A percentile compares a stretch with the other conserved stretches of the same genome.
Evolutionary conservation across 2,113 vertebrate species (phyloP).

Genomic region (Ammodytes dubius): DNA sequence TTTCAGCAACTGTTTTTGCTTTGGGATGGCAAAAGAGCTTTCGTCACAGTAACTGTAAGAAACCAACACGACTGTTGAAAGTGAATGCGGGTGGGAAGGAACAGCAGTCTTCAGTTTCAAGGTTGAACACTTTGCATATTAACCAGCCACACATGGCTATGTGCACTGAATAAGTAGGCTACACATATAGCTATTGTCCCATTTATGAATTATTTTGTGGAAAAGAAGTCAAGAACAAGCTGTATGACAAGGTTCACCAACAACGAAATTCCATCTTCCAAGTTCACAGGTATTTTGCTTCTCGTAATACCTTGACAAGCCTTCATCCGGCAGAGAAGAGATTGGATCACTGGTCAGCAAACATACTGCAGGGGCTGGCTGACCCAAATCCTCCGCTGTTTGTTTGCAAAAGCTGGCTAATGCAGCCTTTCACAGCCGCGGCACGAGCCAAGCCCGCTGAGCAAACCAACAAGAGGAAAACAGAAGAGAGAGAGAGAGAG

Average conservation of each 20-base stretch:
- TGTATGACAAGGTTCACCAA: neutral
- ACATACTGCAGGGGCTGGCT: constrained; percentile 12
- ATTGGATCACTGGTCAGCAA: constrained; percentile 40
- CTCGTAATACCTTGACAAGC: neutral
- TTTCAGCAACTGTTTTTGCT: too few relatives aligned
- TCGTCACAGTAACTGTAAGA: too few relatives aligned
- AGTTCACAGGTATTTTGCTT: constrained; percentile 16
- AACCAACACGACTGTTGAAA: too few relatives aligned
- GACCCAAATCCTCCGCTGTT: constrained; percentile 59
- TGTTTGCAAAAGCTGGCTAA: constrained; percentile 50
- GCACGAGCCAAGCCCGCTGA: constrained; percentile 37
- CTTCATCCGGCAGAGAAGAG: constrained; percentile 34
- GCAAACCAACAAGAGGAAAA: constrained; percentile 47
- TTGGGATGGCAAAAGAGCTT: too few relatives aligned
- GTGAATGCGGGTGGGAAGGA: too few relatives aligned
- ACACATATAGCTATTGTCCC: neutral
- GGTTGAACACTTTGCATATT: too few relatives aligned
- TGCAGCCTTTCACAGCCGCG: constrained; percentile 28
- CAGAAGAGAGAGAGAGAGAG: neutral
- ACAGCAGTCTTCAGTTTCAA: too few relatives aligned
- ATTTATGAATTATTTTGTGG: neutral
- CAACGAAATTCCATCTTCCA: neutral
- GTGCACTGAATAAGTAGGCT: neutral
- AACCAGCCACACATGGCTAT: too few relatives aligned
- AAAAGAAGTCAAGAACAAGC: neutral